Evolutionary conservation across 2,888 invertebrate species (phyloP).

Genomic region (Drosophila robusta): DNA sequence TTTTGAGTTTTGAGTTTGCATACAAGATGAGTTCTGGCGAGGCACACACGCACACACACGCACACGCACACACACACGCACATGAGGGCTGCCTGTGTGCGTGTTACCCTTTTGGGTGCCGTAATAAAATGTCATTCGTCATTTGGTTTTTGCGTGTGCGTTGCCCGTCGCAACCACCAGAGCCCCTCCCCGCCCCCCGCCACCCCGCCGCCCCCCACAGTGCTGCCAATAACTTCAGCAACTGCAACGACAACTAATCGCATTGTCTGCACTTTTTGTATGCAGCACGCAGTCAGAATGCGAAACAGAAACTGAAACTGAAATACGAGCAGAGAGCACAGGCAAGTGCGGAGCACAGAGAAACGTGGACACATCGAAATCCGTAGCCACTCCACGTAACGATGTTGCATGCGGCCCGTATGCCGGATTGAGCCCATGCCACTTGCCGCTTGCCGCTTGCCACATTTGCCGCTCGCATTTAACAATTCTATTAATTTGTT

Average conservation of each 20-base stretch:
- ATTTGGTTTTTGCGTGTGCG: constrained; percentile 80
- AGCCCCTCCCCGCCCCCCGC: background rate
- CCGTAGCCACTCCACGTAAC: constrained; percentile 31
- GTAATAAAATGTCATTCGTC: constrained; percentile 82
- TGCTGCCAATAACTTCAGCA: constrained; percentile 70
- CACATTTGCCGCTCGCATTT: constrained; percentile 74
- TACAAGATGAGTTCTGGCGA: constrained; percentile 80
- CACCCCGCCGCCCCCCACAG: constrained; percentile 1
- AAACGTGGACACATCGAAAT: constrained; percentile 31
- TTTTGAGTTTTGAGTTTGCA: constrained; percentile 82
- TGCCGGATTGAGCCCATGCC: background rate
- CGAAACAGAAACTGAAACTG: constrained; percentile 50
- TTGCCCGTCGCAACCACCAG: constrained; percentile 42
- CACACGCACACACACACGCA: constrained; percentile 3
- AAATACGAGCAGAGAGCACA: constrained; percentile 38
- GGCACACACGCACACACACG: constrained; percentile 28
- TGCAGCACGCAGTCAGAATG: constrained; percentile 78
- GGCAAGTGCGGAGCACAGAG: background rate
- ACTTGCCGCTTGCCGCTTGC: constrained; percentile 25
- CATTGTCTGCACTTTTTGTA: constrained; percentile 81
- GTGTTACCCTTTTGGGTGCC: constrained; percentile 78
- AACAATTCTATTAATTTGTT: constrained; percentile 81
- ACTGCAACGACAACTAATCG: constrained; percentile 76
- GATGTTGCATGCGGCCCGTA: constrained; percentile 5
- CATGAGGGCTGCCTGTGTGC: constrained; percentile 24